Conservation (phyloP, 1,140 invertebrate species). For the Aphidius gifuensis region DNA sequence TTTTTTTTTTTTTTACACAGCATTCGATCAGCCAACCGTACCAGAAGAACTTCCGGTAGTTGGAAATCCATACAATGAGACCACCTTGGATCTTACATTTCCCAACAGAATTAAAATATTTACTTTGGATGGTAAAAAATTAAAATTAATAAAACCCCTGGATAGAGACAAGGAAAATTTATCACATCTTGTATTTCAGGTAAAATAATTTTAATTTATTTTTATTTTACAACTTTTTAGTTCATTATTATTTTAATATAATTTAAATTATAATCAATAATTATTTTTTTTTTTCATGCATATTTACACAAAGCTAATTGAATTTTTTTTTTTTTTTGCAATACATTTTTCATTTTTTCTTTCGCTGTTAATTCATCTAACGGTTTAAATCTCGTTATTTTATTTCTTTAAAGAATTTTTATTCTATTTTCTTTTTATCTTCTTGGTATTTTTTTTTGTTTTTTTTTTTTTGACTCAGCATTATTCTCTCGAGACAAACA, state of each 20-base stretch:
- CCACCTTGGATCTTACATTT: slow-evolving; percentile 74
- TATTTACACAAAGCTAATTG: neutral
- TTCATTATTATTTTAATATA: too few relatives aligned
- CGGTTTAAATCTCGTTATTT: slow-evolving; percentile 26
- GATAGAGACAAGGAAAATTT: slow-evolving; percentile 83
- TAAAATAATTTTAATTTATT: slow-evolving; percentile 43
- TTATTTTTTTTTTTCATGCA: neutral
- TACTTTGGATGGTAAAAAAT: slow-evolving; percentile 75
- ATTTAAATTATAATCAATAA: neutral
- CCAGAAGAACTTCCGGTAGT: slow-evolving; percentile 77
- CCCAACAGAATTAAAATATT: slow-evolving; percentile 74
- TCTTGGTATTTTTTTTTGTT: neutral
- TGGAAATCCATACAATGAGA: slow-evolving; percentile 77
- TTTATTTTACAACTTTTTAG: slow-evolving; percentile 10
- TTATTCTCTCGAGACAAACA: too few relatives aligned
- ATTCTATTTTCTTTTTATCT: slow-evolving; percentile 1
- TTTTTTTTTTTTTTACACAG: slow-evolving; percentile 52
- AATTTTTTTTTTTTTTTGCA: neutral
- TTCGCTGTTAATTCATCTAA: slow-evolving; percentile 9
- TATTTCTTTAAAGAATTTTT: slow-evolving; percentile 10
- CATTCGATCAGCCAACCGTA: slow-evolving; percentile 75
- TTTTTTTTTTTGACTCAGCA: too few relatives aligned
- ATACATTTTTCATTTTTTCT: neutral
- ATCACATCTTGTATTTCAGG: slow-evolving; percentile 85
- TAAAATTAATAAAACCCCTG: slow-evolving; percentile 74